Evolutionary conservation across 2,797 vertebrate genomes (phyloP).

Genomic region (Coracias cyanogaster): DNA sequence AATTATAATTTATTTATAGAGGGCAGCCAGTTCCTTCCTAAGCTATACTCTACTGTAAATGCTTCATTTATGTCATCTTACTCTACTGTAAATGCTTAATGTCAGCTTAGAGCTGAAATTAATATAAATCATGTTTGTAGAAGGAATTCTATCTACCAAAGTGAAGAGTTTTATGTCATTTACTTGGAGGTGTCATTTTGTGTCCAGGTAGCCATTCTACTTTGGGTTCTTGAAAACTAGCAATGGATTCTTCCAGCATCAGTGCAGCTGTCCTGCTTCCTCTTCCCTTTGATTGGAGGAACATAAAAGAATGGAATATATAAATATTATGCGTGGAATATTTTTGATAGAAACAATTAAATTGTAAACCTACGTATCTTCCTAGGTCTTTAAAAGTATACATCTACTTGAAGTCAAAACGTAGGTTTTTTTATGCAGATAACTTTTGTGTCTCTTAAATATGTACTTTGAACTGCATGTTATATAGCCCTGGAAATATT

Average conservation of each 20-base stretch:
- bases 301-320: not conserved
- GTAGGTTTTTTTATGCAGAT: accelerated
- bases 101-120: not conserved
- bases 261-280: not conserved
- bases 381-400: not conserved
- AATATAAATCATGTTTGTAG: not conserved
- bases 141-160: not conserved
- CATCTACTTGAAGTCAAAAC: not conserved
- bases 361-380: not conserved
- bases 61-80: not conserved
- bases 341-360: not conserved
- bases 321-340: not conserved
- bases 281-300: not conserved
- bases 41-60: not conserved
- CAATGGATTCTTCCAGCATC: not conserved
- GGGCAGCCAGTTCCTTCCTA: not conserved
- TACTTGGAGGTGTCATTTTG: not conserved
- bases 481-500: not conserved
- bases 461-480: not conserved
- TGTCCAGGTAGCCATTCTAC: not conserved
- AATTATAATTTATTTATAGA: not conserved
- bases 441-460: not conserved
- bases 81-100: not conserved
- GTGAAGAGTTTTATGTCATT: not conserved
- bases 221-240: not conserved